Evolutionary conservation across 2,797 vertebrate genomes (phyloP).

Genomic region (Decapterus maruadsi): DNA sequence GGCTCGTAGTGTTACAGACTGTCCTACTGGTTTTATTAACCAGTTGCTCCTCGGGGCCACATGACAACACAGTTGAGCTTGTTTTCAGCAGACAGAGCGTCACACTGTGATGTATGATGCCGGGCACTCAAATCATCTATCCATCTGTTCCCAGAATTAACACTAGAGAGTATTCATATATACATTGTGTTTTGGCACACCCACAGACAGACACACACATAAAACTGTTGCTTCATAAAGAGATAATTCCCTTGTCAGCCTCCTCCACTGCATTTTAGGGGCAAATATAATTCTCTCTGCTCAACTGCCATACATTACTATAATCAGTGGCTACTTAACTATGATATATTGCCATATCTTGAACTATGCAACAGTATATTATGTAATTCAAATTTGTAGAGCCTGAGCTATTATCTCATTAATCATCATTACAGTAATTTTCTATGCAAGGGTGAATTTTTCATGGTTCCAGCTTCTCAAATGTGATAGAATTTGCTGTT

Average conservation of each 20-base stretch:
- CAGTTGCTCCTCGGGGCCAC: slow-evolving; percentile 54
- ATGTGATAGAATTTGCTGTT: background rate
- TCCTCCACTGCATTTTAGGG: background rate
- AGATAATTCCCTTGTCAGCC: background rate
- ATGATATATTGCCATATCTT: background rate
- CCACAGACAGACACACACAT: background rate
- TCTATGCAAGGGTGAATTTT: background rate
- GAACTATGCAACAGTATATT: background rate
- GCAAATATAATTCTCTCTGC: background rate
- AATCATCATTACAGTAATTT: background rate
- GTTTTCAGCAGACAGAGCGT: slow-evolving; percentile 56
- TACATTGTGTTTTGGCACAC: background rate
- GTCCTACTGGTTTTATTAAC: slow-evolving; percentile 66
- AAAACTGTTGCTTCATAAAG: background rate
- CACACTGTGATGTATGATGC: slow-evolving; percentile 5
- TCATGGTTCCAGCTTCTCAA: background rate
- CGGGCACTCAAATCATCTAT: background rate
- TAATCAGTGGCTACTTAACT: background rate
- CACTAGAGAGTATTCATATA: slow-evolving; percentile 6
- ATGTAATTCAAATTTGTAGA: background rate
- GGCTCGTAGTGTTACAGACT: slow-evolving; percentile 47
- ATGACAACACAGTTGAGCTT: slow-evolving; percentile 53
- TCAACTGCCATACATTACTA: background rate
- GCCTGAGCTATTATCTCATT: background rate
- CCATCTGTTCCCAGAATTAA: slow-evolving; percentile 13